phyloP scores from a whole-genome alignment of 2,888 invertebrate genomes.

The Cancer borealis region DNA sequence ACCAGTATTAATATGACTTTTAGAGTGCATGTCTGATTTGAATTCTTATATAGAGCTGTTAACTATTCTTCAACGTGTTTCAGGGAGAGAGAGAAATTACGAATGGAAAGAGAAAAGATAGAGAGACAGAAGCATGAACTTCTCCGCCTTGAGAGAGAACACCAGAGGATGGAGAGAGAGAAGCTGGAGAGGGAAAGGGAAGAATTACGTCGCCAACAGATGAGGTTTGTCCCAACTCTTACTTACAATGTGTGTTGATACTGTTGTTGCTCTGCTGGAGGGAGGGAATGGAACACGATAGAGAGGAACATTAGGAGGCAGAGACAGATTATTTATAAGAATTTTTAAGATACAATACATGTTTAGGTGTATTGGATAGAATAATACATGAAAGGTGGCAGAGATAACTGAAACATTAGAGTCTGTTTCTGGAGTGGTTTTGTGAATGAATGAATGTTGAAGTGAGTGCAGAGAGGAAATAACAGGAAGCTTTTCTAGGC shows the following conservation, averaged over 20 bases:
- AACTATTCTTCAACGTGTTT: neutral
- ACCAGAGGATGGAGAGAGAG: conserved; percentile 87
- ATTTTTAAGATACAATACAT: neutral
- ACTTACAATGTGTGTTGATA: neutral
- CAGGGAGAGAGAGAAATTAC: conserved; percentile 87
- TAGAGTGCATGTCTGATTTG: neutral
- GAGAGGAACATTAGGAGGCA: neutral
- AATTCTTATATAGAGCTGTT: neutral
- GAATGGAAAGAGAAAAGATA: conserved; percentile 84
- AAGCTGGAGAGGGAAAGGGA: conserved; percentile 85
- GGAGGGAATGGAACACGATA: neutral
- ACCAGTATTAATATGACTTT: too few relatives aligned
- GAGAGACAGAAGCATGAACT: conserved; percentile 93
- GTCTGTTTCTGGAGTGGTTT: too few relatives aligned
- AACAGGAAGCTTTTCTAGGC: too few relatives aligned
- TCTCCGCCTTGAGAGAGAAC: conserved; percentile 90
- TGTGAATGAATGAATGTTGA: too few relatives aligned
- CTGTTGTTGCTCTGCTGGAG: neutral
- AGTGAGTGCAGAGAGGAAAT: too few relatives aligned
- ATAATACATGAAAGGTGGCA: neutral
- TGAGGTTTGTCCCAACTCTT: conserved; percentile 74
- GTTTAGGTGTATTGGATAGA: neutral
- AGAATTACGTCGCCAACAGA: conserved; percentile 78
- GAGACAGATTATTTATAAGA: too few relatives aligned
- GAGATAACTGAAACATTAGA: neutral